Evolutionary conservation across 1,140 invertebrate species (phyloP).

Genomic region (Helicoverpa armigera): DNA sequence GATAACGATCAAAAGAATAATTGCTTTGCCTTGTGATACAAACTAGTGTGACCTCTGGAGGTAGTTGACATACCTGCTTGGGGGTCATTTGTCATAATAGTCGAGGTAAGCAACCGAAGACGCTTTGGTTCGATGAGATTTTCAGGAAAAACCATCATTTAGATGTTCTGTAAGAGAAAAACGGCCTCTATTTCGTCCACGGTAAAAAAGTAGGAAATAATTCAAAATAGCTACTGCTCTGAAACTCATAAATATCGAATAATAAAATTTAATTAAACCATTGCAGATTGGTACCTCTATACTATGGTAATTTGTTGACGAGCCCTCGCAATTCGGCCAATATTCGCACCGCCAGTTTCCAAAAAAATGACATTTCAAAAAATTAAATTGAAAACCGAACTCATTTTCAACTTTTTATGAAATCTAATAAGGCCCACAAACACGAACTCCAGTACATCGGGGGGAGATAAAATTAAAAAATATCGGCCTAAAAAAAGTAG

Average conservation of each 20-base stretch:
- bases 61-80: conserved; percentile 5
- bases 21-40: conserved; percentile 17
- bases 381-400: conserved; percentile 28
- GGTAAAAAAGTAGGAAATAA: too few species aligned
- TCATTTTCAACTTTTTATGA: conserved; percentile 44
- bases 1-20: conserved; percentile 42
- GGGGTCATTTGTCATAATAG: conserved; percentile 17
- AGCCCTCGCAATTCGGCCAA: neutral
- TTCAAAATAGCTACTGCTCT: too few species aligned
- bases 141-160: too few species aligned
- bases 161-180: neutral
- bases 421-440: conserved; percentile 34
- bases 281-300: too few species aligned
- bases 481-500: neutral
- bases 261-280: too few species aligned
- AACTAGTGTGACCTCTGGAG: conserved; percentile 12
- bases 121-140: too few species aligned
- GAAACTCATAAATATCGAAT: too few species aligned
- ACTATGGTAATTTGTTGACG: neutral
- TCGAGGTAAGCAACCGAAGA: neutral
- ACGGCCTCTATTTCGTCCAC: too few species aligned
- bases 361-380: conserved; percentile 14
- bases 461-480: conserved; percentile 66
- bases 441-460: conserved; percentile 5
- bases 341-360: neutral